Evolutionary conservation across 2,888 invertebrate species (phyloP), one percentile per base, ranked within the genome.

Genomic region (Onthophagus sagittarius): DNA sequence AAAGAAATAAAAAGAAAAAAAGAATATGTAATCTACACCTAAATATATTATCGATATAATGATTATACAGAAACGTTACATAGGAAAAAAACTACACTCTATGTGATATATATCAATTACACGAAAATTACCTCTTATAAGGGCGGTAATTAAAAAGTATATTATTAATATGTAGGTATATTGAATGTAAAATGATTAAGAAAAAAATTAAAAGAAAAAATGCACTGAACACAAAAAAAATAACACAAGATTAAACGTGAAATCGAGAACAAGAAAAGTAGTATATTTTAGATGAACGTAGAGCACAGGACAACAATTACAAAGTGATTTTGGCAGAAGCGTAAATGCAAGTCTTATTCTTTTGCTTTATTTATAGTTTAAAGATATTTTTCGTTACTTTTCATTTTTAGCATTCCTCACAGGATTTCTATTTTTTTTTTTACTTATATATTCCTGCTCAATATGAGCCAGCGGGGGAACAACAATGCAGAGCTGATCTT

Each of bases 391-490:
- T 67, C 31, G 7, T 53, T 53, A 53, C 11, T 53, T 53, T 53
- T 53, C 7, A 9, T 53, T 53, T 53, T 69, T 76, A 76, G 74
- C 76, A 76, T 78, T 76, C 76, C 73, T 76, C 74, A 77, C 75
- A 78, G 77, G 78, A 79, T 78, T 77, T 77, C 76, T 78, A 77
- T 75, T 72, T 75, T 72, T 78, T n/a, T n/a, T n/a, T n/a, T n/a
- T n/a, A n/a, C n/a, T n/a, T 77, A 23, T 23, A 3, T 23, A 23
- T 23, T 23, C 23, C 78, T 81, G 81, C 82, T 81, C 82, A 82
- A 82, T 82, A 78, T 82, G 82, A 82, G 82, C 82, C 79, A 80
- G 77, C 78, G 78, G 77, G 77, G 75, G 75, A 80, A 78, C 79
- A 79, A 79, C 76, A 77, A 77, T 80, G 77, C 80, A 80, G 80